These are phyloP conservation scores for Gnathonemus longibarbis DNA, from an alignment of 2,113 vertebrate species.

Conservation along the genomic window DNA sequence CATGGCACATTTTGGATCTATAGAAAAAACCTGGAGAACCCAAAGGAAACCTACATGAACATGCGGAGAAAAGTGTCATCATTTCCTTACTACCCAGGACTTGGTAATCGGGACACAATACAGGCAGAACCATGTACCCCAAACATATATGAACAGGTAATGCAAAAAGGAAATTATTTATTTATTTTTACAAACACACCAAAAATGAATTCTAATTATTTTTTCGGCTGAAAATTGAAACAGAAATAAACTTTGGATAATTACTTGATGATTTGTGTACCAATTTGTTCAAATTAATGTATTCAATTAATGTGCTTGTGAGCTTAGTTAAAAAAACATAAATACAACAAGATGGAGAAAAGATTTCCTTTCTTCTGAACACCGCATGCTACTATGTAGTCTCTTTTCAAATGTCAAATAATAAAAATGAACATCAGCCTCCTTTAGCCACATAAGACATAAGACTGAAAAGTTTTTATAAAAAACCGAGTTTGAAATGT, in stretches of 20 bases:
- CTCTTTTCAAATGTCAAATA: background rate
- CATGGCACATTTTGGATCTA: background rate
- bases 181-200: too few species aligned
- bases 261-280: background rate
- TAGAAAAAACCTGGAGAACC: background rate
- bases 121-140: background rate
- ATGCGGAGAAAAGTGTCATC: background rate
- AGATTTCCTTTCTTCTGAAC: background rate
- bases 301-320: background rate
- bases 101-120: background rate
- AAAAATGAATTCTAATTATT: background rate
- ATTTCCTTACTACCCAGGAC: background rate
- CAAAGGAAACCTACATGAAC: background rate
- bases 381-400: background rate
- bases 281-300: background rate
- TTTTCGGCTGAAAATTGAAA: background rate
- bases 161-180: background rate
- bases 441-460: background rate
- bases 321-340: background rate
- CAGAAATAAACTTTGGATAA: background rate
- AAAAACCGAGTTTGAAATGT: background rate
- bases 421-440: background rate
- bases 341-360: background rate
- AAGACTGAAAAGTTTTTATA: background rate
- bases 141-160: background rate